Evolutionary conservation across 1,140 invertebrate species (phyloP).

Genomic region (Penaeus chinensis): DNA sequence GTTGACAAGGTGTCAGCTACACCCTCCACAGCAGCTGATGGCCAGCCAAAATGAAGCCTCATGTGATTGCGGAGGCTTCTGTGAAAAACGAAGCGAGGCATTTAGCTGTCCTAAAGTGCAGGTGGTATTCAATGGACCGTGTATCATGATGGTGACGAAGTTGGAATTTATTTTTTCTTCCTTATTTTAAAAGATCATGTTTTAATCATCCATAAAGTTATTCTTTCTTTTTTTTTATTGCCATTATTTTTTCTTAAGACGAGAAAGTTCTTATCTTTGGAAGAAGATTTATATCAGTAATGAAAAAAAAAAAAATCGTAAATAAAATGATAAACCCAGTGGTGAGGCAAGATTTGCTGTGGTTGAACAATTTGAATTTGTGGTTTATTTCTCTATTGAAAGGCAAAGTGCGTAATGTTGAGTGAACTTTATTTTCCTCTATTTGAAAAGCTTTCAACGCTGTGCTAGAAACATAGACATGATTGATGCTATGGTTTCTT

Average conservation of each 20-base stretch:
- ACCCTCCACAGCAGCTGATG: constrained; percentile 36
- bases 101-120: background rate
- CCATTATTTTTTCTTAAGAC: too few species aligned
- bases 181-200: too few species aligned
- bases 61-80: background rate
- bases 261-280: background rate
- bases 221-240: too few species aligned
- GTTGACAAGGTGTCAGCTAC: constrained; percentile 36
- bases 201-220: too few species aligned
- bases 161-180: too few species aligned
- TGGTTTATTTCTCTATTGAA: constrained; percentile 52
- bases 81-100: background rate
- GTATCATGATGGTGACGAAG: too few species aligned
- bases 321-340: constrained; percentile 22
- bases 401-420: constrained; percentile 42
- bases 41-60: constrained; percentile 35
- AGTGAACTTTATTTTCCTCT: constrained; percentile 48
- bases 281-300: constrained; percentile 15
- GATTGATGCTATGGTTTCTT: constrained; percentile 58
- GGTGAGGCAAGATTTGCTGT: constrained; percentile 47
- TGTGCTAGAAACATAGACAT: constrained; percentile 61
- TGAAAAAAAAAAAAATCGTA: constrained; percentile 23
- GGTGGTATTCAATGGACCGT: background rate
- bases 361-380: constrained; percentile 45
- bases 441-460: constrained; percentile 44